These are phyloP conservation scores for Turritopsis rubra DNA, from an alignment of 30 jellyfish, hydroid and myxozoan species.

Conservation along the genomic window DNA sequence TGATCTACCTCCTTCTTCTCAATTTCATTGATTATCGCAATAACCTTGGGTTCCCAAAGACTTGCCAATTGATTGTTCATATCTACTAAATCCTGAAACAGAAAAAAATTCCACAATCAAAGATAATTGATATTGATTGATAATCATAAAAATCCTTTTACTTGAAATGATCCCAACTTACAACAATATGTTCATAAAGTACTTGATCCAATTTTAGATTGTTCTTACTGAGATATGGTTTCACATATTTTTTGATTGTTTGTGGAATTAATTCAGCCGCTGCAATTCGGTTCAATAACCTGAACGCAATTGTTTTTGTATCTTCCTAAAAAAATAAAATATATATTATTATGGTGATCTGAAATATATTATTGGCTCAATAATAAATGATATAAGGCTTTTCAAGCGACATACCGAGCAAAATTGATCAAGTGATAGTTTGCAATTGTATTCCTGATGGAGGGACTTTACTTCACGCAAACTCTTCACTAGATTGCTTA, in stretches of 20 bases:
- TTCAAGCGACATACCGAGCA: constrained; percentile 37
- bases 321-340: constrained; percentile 46
- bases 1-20: constrained; percentile 45
- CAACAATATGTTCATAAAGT: constrained; percentile 76
- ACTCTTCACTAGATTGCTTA: constrained; percentile 70
- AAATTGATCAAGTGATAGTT: constrained; percentile 65
- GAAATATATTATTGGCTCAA: neutral
- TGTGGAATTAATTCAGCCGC: constrained; percentile 88
- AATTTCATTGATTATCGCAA: constrained; percentile 61
- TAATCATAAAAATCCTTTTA: neutral
- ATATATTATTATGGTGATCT: neutral
- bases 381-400: neutral
- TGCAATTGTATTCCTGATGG: constrained; percentile 66
- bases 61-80: constrained; percentile 42
- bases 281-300: constrained; percentile 77
- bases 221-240: constrained; percentile 82
- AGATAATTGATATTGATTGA: too few species aligned
- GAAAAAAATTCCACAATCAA: neutral
- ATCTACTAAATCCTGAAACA: constrained; percentile 48
- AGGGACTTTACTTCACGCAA: constrained; percentile 69
- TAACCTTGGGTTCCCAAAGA: constrained; percentile 68
- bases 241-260: constrained; percentile 70
- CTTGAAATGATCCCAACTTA: constrained; percentile 12
- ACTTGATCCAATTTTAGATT: constrained; percentile 49
- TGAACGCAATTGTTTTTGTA: constrained; percentile 71